phyloP scores from a whole-genome alignment of 2,888 invertebrate species.

The Stenoptilia bipunctidactyla region DNA sequence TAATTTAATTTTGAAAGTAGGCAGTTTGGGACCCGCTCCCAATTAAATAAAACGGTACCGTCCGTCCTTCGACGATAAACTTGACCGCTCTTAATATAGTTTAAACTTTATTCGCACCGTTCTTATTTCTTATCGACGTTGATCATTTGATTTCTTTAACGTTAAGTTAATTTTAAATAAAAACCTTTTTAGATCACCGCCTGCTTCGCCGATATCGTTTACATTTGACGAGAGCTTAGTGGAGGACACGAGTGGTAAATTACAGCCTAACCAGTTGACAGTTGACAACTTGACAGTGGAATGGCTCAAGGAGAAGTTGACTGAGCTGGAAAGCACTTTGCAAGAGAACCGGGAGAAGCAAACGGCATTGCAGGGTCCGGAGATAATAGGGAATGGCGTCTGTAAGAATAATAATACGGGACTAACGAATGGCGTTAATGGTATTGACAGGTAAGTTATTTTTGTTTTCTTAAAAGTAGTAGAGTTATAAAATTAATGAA shows the following conservation, averaged over 20 bases:
- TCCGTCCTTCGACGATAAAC: too few relatives aligned
- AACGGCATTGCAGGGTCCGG: conserved; percentile 66
- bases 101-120: too few relatives aligned
- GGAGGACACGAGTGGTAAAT: conserved; percentile 89
- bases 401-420: conserved; percentile 59
- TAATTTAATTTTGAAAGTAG: too few relatives aligned
- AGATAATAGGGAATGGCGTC: conserved; percentile 61
- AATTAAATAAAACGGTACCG: too few relatives aligned
- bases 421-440: conserved; percentile 68
- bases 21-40: too few relatives aligned
- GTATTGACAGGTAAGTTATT: conserved; percentile 49
- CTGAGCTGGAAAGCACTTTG: conserved; percentile 83
- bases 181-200: conserved; percentile 79
- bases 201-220: conserved; percentile 82
- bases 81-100: too few relatives aligned
- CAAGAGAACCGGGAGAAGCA: conserved; percentile 83
- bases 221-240: conserved; percentile 90
- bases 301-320: conserved; percentile 84
- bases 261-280: conserved; percentile 88
- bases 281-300: conserved; percentile 95
- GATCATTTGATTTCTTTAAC: too few relatives aligned
- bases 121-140: too few relatives aligned
- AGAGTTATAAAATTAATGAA: too few relatives aligned
- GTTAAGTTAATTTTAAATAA: too few relatives aligned
- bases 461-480: too few relatives aligned